Base-by-base conservation (phyloP, 2,888 invertebrate species). In the Myopa tessellatipennis region DNA sequence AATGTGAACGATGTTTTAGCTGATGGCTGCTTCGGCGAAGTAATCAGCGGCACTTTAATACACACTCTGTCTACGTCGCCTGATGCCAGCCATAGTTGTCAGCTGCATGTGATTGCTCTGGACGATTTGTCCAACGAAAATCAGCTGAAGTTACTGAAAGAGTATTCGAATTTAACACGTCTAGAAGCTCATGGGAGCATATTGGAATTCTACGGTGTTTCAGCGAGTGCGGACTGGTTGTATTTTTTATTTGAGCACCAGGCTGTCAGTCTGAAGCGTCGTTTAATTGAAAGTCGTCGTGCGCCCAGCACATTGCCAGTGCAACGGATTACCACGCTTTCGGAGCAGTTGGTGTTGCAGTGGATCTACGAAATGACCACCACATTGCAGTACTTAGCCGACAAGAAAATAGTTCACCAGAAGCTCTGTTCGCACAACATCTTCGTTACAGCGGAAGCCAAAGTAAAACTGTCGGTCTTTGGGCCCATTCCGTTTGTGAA, bases 11-110 rank as follows among this genome's bases (percentile, higher is more conserved):
- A 93, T 85, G 89, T 95, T 36, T 90, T 95, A 63, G 94, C 94
- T 0, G 90, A 93, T 12, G 96, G 96, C 40, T 92, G 92, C 85
- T 96, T 94, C 88, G 96, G 96, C 0, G 93, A 93, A 81, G 93
- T 96, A 50, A 93, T 94, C 26, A 92, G 91, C 82, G 95, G 94
- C 0, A 92, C 91, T 76, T 91, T 95, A 83, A 75, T 91, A 89
- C 68, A 90, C 90, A 83, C 79, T 5, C 10, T 34, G 6, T 55
- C 79, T 69, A 89, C 92, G 0, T 80, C 84, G 0, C 80, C 83
- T 0, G 84, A 86, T n/a, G 77, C 78, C 0, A 77, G 79, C 14
- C 81, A 78, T 61, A 87, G 88, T 34, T 91, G 91, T 45, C 87
- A 92, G 1, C 91, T 95, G 45, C 95, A 95, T 83, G 92, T 92